Conservation (phyloP, 2,113 vertebrate genomes). For the Leptobrachium leishanense region DNA sequence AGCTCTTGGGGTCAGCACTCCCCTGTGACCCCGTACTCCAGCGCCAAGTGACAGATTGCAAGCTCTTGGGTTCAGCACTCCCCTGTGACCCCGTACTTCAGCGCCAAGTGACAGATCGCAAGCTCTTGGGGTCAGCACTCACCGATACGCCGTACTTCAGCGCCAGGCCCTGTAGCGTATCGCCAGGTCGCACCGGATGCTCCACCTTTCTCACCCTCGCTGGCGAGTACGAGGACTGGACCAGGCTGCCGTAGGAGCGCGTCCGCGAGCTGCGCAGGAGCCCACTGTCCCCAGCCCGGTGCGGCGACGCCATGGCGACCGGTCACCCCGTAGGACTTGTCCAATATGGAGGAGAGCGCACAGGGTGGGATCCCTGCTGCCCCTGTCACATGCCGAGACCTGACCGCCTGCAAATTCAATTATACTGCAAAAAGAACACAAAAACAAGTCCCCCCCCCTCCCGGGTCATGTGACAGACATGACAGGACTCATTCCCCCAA, state of each 20-base stretch:
- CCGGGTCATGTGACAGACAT: no score
- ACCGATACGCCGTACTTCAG: slow-evolving; percentile 89
- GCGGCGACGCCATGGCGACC: slow-evolving; percentile 54
- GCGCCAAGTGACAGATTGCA: no score
- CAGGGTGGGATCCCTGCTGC: neutral
- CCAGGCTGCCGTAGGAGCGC: slow-evolving; percentile 82
- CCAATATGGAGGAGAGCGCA: neutral
- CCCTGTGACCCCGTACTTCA: no score
- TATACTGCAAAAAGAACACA: neutral
- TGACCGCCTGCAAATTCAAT: neutral
- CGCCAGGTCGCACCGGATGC: slow-evolving; percentile 75
- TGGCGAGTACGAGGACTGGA: slow-evolving; percentile 68
- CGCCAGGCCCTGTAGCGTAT: slow-evolving; percentile 84
- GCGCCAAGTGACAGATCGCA: no score
- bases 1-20: no score
- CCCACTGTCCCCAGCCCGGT: slow-evolving; percentile 53
- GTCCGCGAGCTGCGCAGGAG: slow-evolving; percentile 66
- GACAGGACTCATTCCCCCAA: no score
- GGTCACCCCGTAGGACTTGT: neutral
- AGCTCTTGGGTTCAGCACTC: no score
- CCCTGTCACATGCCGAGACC: slow-evolving; percentile 22
- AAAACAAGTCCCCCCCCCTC: no score
- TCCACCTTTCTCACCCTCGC: slow-evolving; percentile 69
- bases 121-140: slow-evolving; percentile 54
- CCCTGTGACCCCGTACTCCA: no score